These are phyloP conservation scores for Cossypha niveicapilla DNA, from an alignment of 2,797 vertebrate genomes.

Conservation along the genomic window DNA sequence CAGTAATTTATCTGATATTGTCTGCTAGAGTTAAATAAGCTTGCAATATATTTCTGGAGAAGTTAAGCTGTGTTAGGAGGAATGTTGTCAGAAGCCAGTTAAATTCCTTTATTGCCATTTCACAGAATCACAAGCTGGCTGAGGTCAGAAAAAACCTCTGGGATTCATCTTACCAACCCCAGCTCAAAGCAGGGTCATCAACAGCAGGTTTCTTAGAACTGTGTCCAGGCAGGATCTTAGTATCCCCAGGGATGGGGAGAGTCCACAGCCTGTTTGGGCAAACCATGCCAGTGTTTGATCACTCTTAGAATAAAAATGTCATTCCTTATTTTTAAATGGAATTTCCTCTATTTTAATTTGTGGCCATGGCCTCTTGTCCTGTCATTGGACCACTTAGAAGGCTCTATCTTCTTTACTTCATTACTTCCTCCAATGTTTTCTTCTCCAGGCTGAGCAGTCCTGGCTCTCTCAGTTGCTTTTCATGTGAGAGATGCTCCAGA, in stretches of 20 bases:
- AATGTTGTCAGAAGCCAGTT: background rate
- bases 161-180: background rate
- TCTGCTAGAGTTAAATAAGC: conserved; percentile 23
- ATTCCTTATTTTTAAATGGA: background rate
- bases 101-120: background rate
- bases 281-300: background rate
- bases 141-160: background rate
- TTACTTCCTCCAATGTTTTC: background rate
- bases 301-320: background rate
- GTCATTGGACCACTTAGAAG: background rate
- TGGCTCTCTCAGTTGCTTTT: background rate
- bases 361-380: background rate
- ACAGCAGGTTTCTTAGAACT: background rate
- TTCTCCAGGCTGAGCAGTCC: background rate
- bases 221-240: background rate
- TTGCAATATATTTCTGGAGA: background rate
- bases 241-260: background rate
- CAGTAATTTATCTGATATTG: background rate
- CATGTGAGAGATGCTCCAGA: background rate
- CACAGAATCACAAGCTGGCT: background rate
- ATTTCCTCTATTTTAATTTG: background rate
- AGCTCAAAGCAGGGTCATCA: background rate
- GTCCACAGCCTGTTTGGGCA: background rate
- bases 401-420: background rate
- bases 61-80: background rate